Evolutionary conservation across 2,797 vertebrate genomes (phyloP), one percentile per base, ranked within the genome.

Genomic region (Girardinus metallicus): DNA sequence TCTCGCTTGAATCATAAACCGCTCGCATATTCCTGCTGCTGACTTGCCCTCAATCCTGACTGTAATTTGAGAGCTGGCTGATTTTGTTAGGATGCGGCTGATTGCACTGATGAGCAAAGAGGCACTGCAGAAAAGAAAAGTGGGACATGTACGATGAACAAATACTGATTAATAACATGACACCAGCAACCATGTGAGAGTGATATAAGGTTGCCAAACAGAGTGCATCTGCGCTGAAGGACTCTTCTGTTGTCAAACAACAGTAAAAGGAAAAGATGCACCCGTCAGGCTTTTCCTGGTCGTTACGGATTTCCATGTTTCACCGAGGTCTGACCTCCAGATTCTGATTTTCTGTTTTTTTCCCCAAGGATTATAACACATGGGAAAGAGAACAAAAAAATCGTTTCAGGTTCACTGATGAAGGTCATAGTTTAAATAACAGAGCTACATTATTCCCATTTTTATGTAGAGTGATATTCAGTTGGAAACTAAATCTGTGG

Each of bases 51-150:
- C 88, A 88, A 92, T 91, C 89, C 87, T 74, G 80, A 55, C 78
- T 80, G 86, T 88, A 90, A 93, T 94, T 84, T 93, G 85, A 88
- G 91, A 92, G 90, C 84, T 51, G 86, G 68, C 78, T 85, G 93
- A 94, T 93, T 94, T 90, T 91, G 85, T 92, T 76, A 85, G 88
- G 88, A 87, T 83, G 86, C 1, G 87, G 82, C 82, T 93, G 89
- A 94, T 94, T 93, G 89, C 73, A 0, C 84, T 92, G 91, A 92
- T 92, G 88, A 93, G 89, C 79, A 44, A 83, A 89, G 86, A 83
- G 86, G 85, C 82, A 77, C 80, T 71, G 81, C 87, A 76, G 90
- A 91, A 77, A 83, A 86, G 85, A 91, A 53, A 92, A 92, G 89
- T 88, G 85, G 91, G 86, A 80, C 88, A 91, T 88, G 82, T 74